Base-by-base conservation (phyloP, 2,888 invertebrate genomes). In the Acleris holmiana region DNA sequence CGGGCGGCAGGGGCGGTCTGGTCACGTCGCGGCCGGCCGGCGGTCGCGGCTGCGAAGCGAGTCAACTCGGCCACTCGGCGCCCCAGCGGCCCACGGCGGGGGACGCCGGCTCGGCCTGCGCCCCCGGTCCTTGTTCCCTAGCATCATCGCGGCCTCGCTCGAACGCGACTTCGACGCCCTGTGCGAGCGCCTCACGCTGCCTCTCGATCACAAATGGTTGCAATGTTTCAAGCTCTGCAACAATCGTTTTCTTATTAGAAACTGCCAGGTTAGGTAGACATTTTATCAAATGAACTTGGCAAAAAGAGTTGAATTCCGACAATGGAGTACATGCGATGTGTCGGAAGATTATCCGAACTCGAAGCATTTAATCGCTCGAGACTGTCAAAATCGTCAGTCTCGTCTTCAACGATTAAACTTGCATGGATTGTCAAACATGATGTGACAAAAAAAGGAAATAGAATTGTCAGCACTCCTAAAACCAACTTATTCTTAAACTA, bases 51-150 rank as follows among this genome's bases (percentile, higher is more conserved):
- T 74, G 85, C 92, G 93, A 92, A 94, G 95, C 96, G 98, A 98
- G 98, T 98, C 98, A 98, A 97, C 98, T 98, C 94, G 98, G 98
- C 98, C 98, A 98, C 93, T 98, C 97, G 93, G 96, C 95, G 90
- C 97, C 97, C 97, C 97, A 98, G 77, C 97, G 96, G 85, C 97
- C 97, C 86, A 97, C 97, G 85, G 95, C 94, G 93, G 97, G 97
- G 92, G 95, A 82, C 69, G 82, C 82, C 79, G 89, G 83, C 89
- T 93, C 93, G 80, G 93, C 93, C 88, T 92, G 93, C 87, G 92
- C 91, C 78, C 79, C 82, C 72, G 79, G 80, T 75, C 85, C 78
- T 85, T 75, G 68, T 49, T 29, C 25, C 25, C 53, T 60, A 66
- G 75, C 77, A 75, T 84, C 82, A 76, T 86, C 83, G 69, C 83